Evolutionary conservation across 2,797 vertebrate genomes (phyloP), one percentile per base, ranked within the genome.

Genomic region (Sphenodon punctatus): DNA sequence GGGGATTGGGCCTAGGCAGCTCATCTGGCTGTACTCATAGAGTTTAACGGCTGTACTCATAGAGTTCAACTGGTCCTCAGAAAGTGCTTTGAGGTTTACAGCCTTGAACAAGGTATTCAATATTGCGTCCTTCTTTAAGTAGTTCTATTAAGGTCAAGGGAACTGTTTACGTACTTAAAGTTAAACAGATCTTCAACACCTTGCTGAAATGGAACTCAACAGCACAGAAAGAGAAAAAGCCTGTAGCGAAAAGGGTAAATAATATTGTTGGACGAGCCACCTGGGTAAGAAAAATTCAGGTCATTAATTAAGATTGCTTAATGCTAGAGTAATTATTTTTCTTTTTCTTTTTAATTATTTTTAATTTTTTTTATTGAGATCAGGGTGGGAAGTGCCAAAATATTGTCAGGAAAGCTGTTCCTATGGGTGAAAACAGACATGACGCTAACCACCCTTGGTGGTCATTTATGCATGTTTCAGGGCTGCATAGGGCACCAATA

Each of bases 331-430:
- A 88, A 69, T 73, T 70, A 34, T 3, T 43, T 77, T 51, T n/a
- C n/a, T n/a, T n/a, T n/a, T n/a, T n/a, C n/a, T n/a, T n/a, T n/a
- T n/a, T n/a, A n/a, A n/a, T 75, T 68, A 56, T 8, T 87, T 80
- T 75, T n/a, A 56, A 41, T 82, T 41, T 83, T 91, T 80, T 82
- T 30, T 10, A n/a, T 20, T 46, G 9, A 46, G 45, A 32, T 75
- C 65, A 69, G 67, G 82, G 43, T 4, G 69, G 10, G 3, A 71
- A 71, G 36, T 84, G 51, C 36, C 39, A 84, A 87, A 82, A 82
- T 41, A n/a, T 38, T 42, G 61, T 17, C 17, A 46, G 10, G 55
- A 92, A 86, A 88, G n/a, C 36, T 82, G 53, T 55, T 86, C 53
- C 84, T 82, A 42, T 86, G 13, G n/a, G n/a, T n/a, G n/a, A n/a